Evolutionary conservation across 2,113 vertebrate genomes (phyloP).

Genomic region (Sprattus sprattus): DNA sequence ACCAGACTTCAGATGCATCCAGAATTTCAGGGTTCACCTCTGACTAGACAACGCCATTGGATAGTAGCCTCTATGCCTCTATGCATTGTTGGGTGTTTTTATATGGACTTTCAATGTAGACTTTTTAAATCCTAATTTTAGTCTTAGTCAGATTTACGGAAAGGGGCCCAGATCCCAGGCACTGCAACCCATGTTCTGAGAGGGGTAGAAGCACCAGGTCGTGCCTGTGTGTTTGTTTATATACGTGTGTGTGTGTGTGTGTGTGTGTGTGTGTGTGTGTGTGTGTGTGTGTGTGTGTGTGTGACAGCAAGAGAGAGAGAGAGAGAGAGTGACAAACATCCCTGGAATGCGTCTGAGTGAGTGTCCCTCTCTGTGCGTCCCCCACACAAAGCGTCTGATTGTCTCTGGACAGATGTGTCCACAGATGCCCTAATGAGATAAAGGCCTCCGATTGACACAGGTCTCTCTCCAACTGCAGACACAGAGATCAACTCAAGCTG

Average conservation of each 20-base stretch:
- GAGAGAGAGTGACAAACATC: constrained; percentile 19
- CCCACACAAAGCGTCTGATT: constrained; percentile 43
- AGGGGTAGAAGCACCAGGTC: no score
- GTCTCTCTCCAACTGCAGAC: background rate
- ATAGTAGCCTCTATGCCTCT: no score
- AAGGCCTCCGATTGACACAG: constrained; percentile 59
- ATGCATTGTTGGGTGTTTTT: no score
- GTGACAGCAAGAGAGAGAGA: background rate
- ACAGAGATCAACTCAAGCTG: background rate
- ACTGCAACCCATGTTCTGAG: no score
- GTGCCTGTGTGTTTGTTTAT: no score
- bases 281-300: background rate
- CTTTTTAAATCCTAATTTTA: no score
- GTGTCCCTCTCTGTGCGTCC: background rate
- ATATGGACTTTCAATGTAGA: no score
- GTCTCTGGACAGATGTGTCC: constrained; percentile 51
- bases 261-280: background rate
- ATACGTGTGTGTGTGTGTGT: background rate
- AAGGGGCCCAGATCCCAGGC: no score
- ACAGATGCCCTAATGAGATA: constrained; percentile 61
- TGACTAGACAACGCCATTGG: no score
- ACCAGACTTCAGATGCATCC: no score
- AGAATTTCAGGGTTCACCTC: no score
- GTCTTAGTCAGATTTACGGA: no score
- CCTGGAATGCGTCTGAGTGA: constrained; percentile 35